Percentiles rank a stretch among this genome's conserved stretches.
Conservation (phyloP, 1,140 invertebrate species). For the Brevipalpus yothersi region DNA sequence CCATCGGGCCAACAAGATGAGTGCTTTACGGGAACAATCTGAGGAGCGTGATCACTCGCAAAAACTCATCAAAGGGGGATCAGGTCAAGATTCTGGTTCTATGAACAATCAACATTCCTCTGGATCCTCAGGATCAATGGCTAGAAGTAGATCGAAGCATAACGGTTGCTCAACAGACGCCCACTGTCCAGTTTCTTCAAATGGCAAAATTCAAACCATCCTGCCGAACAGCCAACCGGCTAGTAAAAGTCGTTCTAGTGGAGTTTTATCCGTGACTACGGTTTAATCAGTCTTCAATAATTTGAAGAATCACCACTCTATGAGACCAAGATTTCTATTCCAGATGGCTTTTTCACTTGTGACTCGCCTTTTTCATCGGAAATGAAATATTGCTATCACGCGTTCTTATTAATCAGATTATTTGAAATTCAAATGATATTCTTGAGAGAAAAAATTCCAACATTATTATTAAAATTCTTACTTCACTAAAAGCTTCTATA, state of each 20-base stretch:
- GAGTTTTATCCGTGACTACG: neutral
- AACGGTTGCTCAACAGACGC: neutral
- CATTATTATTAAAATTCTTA: too few species aligned
- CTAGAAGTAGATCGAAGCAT: neutral
- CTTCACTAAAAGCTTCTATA: too few species aligned
- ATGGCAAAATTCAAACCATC: neutral
- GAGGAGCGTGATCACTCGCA: slow-evolving; percentile 3
- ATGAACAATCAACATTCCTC: neutral
- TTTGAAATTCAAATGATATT: too few species aligned
- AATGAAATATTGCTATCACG: too few species aligned
- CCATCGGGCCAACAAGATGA: slow-evolving; percentile 10
- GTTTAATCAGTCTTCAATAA: neutral
- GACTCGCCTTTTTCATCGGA: too few species aligned
- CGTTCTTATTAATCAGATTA: too few species aligned
- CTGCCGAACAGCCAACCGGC: neutral
- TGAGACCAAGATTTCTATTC: too few species aligned
- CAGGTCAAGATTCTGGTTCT: neutral
- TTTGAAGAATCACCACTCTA: too few species aligned
- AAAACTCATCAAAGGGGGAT: neutral
- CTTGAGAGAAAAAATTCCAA: too few species aligned
- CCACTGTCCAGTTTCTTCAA: neutral
- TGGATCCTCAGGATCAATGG: neutral
- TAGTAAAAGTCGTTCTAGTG: neutral
- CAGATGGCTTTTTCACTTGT: too few species aligned
- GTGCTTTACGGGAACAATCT: slow-evolving; percentile 1